Conservation (phyloP, 2,888 invertebrate genomes). For the Drosophila mimica region DNA sequence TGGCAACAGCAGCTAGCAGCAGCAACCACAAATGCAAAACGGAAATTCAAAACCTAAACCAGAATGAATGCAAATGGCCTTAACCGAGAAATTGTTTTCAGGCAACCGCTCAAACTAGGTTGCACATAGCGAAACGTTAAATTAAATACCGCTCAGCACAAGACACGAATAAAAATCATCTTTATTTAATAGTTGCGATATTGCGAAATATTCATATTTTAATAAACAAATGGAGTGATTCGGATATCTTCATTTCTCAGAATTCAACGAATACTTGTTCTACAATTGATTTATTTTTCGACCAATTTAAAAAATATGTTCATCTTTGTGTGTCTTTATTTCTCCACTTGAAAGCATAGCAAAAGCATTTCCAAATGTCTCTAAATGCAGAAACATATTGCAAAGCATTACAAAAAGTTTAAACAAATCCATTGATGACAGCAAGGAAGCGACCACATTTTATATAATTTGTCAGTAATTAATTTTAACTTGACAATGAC, state of each 20-base stretch:
- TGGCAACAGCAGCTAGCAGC: constrained; percentile 5
- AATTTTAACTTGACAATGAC: constrained; percentile 33
- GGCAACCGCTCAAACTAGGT: neutral
- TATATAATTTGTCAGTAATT: constrained; percentile 62
- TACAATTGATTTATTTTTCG: neutral
- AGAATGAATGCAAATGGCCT: neutral
- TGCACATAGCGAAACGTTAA: neutral
- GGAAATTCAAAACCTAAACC: constrained; percentile 3
- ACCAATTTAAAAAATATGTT: neutral
- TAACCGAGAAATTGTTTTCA: constrained; percentile 7
- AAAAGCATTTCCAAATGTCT: neutral
- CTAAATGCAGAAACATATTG: neutral
- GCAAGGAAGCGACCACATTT: constrained; percentile 1
- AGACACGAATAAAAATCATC: neutral
- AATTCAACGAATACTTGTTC: neutral
- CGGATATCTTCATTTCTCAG: neutral
- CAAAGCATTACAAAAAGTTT: neutral
- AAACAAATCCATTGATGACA: neutral
- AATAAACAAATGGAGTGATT: neutral
- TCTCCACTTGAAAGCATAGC: neutral
- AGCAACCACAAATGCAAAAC: constrained; percentile 18
- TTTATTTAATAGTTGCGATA: too few relatives aligned
- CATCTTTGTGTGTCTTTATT: neutral
- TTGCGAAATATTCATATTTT: neutral
- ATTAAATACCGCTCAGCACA: neutral